phyloP scores from a whole-genome alignment of 2,888 invertebrate species.

The Lasioglossum morio region DNA sequence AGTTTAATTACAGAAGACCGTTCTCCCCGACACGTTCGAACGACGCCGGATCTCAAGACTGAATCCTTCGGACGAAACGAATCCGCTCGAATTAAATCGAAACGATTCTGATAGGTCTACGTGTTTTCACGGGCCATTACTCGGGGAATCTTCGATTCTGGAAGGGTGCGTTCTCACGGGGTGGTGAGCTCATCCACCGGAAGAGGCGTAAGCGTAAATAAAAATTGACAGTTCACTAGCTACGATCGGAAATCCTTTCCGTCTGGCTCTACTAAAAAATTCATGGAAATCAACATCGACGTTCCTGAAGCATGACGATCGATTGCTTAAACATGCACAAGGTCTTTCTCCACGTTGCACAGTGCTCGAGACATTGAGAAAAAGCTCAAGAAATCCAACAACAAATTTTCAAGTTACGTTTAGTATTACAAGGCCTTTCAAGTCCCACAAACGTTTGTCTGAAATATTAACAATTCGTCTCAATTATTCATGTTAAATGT shows the following conservation, averaged over 20 bases:
- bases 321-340: conserved; percentile 13
- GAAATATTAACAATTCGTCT: too few relatives aligned
- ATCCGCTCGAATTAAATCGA: conserved; percentile 39
- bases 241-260: conserved; percentile 45
- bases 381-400: too few relatives aligned
- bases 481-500: too few relatives aligned
- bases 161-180: conserved; percentile 57
- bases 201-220: conserved; percentile 40
- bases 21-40: not conserved
- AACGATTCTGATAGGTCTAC: conserved; percentile 35
- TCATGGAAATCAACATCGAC: conserved; percentile 17
- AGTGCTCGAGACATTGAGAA: not conserved
- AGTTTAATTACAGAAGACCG: not conserved
- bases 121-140: conserved; percentile 65
- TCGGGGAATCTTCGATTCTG: conserved; percentile 50
- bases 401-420: too few relatives aligned
- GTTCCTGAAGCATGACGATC: conserved; percentile 25
- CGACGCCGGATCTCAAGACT: not conserved
- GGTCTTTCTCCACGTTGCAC: not conserved
- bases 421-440: too few relatives aligned
- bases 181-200: conserved; percentile 36
- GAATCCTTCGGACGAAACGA: conserved; percentile 9
- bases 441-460: too few relatives aligned
- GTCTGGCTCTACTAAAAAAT: not conserved
- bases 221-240: conserved; percentile 25